Evolutionary conservation across 2,888 invertebrate genomes (phyloP), one percentile per base, ranked within the genome.

Genomic region (Macaria liturata): DNA sequence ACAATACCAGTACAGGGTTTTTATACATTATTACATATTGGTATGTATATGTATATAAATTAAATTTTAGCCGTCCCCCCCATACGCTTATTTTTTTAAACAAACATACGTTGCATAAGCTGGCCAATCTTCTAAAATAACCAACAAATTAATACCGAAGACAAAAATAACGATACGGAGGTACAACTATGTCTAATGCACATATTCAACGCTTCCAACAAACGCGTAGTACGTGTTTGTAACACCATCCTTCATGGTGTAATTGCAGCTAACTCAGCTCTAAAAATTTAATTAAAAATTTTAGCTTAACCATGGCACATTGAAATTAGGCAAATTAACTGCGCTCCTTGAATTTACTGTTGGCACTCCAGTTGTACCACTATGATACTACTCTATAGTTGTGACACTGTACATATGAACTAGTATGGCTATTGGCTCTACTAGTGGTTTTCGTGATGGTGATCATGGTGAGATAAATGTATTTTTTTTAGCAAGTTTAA

Each of bases 281-380:
- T 50, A 57, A 55, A 59, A 58, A 53, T 57, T 57, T 57, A 56
- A 57, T 64, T 61, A 61, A 49, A 34, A 51, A 59, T 37, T 54
- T 57, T 54, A 58, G 56, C 48, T 54, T 62, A 62, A 54, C 62
- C 59, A 59, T 59, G 62, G 58, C 55, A 62, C 58, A 62, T 49
- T 54, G 55, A 53, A 64, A 61, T 55, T 55, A 58, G 49, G 55
- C 49, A 63, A 53, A 61, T 54, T 37, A 56, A 50, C 34, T 39
- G 9, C n/a, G 37, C 32, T 43, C 47, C 47, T 9, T 42, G 44
- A 59, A 43, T 50, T 50, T 44, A 32, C 31, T 49, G 46, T 58
- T 39, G 46, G 34, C 44, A 2, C 34, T 37, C 1, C 34, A 4
- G 34, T 37, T 7, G 7, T 4, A 37, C 34, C 7, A 37, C 7